Evolutionary conservation across 2,113 vertebrate species (phyloP), one percentile per base, ranked within the genome.

Genomic region (Rhinolophus ferrumequinum): DNA sequence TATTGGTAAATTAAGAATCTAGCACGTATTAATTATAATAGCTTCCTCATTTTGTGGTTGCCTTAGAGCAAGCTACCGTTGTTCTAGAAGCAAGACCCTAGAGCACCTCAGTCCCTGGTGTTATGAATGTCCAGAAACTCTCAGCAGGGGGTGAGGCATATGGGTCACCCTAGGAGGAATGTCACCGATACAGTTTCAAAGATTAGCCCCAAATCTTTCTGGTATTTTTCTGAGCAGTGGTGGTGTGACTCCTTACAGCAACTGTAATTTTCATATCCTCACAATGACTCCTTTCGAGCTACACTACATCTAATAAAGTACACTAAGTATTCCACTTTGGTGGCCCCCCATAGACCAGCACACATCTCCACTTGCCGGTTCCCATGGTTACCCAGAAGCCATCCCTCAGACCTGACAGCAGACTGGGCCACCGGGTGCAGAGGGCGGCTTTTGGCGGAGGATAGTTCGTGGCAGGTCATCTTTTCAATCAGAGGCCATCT

Each of bases 351-450:
- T 18, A 67, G 79, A 56, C 47, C 7, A 0, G 35, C 95, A 81
- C 1, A 2, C n/a, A 12, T 5, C 26, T 6, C 38, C 30, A 21
- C 70, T 95, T 52, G 21, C 95, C 60, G 70, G 96, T 96, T 94
- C 93, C 97, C 95, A 96, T 93, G 93, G 76, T 11, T 69, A 97
- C 96, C 30, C 66, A 76, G 83, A 90, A 90, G 76, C 21, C 22
- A 15, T 69, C 47, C 60, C 38, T 77, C 30, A 33, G 69, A 58
- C 60, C 67, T 41, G 93, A 80, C 26, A 33, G 77, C 56, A 52
- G 52, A 75, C 4, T 1, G 24, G 14, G 44, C 86, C 26, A 67
- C 82, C 83, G 35, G 3, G 56, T 8, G 2, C n/a, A 8, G 81
- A 35, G 62, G 41, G 60, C 19, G 30, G 30, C 83, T 22, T 54